Conservation (phyloP, 2,797 vertebrate genomes). For the Emys orbicularis region DNA sequence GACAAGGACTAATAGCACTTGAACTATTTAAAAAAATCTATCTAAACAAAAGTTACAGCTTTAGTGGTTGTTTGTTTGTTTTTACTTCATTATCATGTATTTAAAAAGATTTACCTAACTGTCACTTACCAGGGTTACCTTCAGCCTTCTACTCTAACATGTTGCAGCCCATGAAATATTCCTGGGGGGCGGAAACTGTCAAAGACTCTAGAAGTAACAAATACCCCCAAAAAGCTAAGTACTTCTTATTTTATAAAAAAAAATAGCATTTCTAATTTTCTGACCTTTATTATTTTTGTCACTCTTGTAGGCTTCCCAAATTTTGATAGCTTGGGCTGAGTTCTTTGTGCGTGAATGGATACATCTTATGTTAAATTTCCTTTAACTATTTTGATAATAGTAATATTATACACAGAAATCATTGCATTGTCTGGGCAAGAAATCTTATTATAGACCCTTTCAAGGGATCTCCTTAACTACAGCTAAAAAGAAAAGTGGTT, state of each 20-base stretch:
- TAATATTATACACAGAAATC: not conserved
- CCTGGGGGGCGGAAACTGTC: too few species aligned
- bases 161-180: not conserved
- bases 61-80: not conserved
- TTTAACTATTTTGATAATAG: not conserved
- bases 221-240: not conserved
- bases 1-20: not conserved
- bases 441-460: not conserved
- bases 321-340: not conserved
- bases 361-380: not conserved
- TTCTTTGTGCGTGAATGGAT: not conserved
- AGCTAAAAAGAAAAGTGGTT: not conserved
- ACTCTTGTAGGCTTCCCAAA: not conserved
- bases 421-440: not conserved
- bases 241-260: not conserved
- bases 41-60: too few species aligned
- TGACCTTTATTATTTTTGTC: not conserved
- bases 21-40: not conserved
- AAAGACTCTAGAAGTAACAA: not conserved
- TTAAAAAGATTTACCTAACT: not conserved
- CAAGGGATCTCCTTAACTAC: not conserved
- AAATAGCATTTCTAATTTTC: not conserved
- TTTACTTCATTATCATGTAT: not conserved
- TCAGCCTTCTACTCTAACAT: not conserved
- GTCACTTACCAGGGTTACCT: accelerated